Conservation (phyloP, 2,888 invertebrate genomes). For the Altica lythri region DNA sequence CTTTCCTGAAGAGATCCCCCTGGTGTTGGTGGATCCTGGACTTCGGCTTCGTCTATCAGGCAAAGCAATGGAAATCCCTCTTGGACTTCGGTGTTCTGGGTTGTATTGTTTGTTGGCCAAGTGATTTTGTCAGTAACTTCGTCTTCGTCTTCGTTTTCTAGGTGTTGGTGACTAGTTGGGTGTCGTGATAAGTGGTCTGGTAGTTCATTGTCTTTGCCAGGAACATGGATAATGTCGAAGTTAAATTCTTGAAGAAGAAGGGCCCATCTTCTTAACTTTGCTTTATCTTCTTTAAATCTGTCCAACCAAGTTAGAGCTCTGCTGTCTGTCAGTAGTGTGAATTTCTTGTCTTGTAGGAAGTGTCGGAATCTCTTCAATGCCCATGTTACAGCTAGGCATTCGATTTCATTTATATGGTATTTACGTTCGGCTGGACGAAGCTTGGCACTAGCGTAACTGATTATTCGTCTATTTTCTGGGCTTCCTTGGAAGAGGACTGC, state of each 20-base stretch:
- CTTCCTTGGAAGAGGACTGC: too few species aligned
- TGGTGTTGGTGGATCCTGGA: too few species aligned
- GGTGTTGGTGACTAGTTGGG: constrained; percentile 21
- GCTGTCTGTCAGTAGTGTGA: constrained; percentile 31
- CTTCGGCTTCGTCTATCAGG: too few species aligned
- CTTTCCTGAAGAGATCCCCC: too few species aligned
- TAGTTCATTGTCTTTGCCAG: constrained; percentile 33
- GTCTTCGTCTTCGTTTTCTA: background rate
- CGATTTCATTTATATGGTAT: constrained; percentile 35
- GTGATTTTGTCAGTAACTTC: background rate
- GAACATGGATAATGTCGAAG: constrained; percentile 38
- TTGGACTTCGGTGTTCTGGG: too few species aligned
- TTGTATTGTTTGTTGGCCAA: too few species aligned
- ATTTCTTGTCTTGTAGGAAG: constrained; percentile 28
- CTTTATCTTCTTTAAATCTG: constrained; percentile 18
- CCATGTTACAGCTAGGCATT: constrained; percentile 25
- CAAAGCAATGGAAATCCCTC: too few species aligned
- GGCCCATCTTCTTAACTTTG: constrained; percentile 30
- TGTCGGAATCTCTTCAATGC: constrained; percentile 25
- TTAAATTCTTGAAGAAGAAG: constrained; percentile 31
- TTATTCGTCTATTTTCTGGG: background rate
- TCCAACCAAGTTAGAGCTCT: constrained; percentile 23
- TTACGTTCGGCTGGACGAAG: constrained; percentile 1
- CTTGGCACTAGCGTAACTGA: constrained; percentile 27
- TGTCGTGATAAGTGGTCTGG: constrained; percentile 30